These are phyloP conservation scores for Notechis scutatus DNA, from an alignment of 2,113 vertebrate species.

Conservation along the genomic window DNA sequence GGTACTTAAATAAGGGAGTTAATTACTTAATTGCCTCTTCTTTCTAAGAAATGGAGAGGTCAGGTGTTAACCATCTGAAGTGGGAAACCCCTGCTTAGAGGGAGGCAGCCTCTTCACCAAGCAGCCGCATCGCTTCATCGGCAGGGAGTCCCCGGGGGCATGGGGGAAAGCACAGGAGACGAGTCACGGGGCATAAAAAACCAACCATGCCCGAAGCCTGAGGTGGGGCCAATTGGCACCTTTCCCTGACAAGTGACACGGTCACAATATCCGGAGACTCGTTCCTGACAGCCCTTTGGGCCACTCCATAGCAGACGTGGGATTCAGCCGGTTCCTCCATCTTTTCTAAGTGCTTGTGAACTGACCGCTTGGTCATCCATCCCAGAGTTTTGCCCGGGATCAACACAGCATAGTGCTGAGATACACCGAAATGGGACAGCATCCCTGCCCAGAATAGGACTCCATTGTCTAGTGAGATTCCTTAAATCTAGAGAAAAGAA, in stretches of 20 bases:
- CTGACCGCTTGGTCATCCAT: neutral
- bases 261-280: neutral
- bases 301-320: neutral
- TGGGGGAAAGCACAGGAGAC: neutral
- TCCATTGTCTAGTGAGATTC: neutral
- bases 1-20: constrained; percentile 6
- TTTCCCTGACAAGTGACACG: neutral
- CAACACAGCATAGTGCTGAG: neutral
- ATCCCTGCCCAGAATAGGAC: neutral
- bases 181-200: neutral
- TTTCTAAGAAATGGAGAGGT: neutral
- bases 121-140: neutral
- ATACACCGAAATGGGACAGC: neutral
- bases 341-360: neutral
- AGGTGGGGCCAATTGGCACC: neutral
- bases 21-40: neutral
- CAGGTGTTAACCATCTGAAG: neutral
- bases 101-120: neutral
- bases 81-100: neutral
- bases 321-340: neutral
- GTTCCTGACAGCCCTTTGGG: neutral
- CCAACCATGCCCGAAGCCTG: no score
- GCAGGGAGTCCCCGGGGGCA: fast-evolving
- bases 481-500: neutral
- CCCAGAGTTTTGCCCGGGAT: neutral